Base-by-base conservation (phyloP, 2,888 invertebrate species). In the Phortica magna region DNA sequence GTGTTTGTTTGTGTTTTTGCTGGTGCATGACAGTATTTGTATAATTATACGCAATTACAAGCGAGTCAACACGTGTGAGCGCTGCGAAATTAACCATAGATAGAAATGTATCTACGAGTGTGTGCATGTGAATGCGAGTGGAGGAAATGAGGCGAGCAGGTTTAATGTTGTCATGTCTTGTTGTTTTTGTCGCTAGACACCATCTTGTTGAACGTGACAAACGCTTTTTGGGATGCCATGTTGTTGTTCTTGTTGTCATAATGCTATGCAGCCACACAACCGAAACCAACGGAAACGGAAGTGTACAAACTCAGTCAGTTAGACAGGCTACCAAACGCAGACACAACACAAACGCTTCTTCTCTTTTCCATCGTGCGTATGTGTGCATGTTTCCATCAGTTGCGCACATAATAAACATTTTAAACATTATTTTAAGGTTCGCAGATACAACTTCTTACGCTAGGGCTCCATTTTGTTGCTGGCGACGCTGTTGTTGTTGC, bases 211-310 rank as follows among this genome's bases (percentile, higher is more conserved):
- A 86, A 88, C 85, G 85, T 88, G 85, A 86, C 88, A 86, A 86
- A 86, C 88, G 88, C 88, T 88, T 87, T 86, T 88, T 88, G 84
- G 79, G 87, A 88, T 85, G 81, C 86, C 85, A 82, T 83, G 84
- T 65, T 39, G 9, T 59, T 59, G 4, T 19, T 17, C 7, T 61
- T 61, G 7, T 61, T 61, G 61, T 22, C 22, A n/a, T 55, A 31
- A 31, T 31, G 48, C 48, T 14, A 48, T 14, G 48, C 10, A 9
- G 17, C 10, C 61, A 61, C 19, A 61, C 61, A 61, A 55, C 17
- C 7, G 22, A 61, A 61, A 61, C 61, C 22, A 61, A 61, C 61
- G 61, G 61, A 61, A 61, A 22, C 61, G 61, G 61, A 61, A 61
- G 61, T 61, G 61, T 19, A 22, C 31, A 61, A 61, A 61, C 61